These are phyloP conservation scores for Trissolcus japonicus DNA, from an alignment of 2,888 invertebrate species.

Conservation along the genomic window DNA sequence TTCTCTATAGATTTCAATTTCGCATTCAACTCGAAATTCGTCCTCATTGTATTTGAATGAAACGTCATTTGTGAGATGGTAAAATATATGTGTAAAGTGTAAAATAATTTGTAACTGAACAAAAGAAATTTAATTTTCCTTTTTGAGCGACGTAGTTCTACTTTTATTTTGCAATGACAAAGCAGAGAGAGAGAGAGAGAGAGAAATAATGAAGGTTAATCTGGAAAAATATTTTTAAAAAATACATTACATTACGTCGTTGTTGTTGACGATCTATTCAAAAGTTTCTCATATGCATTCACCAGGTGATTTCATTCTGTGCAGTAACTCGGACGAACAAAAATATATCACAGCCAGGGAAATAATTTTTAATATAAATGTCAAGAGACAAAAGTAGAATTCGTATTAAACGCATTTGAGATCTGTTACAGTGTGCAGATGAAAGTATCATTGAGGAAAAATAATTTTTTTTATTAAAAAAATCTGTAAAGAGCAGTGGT, in stretches of 20 bases:
- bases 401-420: not conserved
- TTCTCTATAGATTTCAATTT: too few species aligned
- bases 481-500: too few species aligned
- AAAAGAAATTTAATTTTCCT: not conserved
- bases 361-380: conserved; percentile 31
- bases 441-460: not conserved
- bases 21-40: too few species aligned
- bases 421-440: not conserved
- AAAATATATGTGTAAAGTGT: too few species aligned
- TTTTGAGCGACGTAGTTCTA: not conserved
- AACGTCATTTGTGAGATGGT: too few species aligned
- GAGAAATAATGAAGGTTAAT: conserved; percentile 7
- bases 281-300: conserved; percentile 11
- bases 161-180: not conserved
- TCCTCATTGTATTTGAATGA: too few species aligned
- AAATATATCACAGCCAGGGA: conserved; percentile 14
- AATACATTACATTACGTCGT: conserved; percentile 17
- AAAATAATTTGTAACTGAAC: too few species aligned
- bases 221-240: conserved; percentile 19
- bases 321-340: not conserved
- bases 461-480: too few species aligned
- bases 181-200: too few species aligned
- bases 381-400: not conserved
- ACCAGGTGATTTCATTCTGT: conserved; percentile 1
- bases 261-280: conserved; percentile 20